Evolutionary conservation across 1,140 invertebrate genomes (phyloP), one percentile per base, ranked within the genome.

Genomic region (Homarus americanus): DNA sequence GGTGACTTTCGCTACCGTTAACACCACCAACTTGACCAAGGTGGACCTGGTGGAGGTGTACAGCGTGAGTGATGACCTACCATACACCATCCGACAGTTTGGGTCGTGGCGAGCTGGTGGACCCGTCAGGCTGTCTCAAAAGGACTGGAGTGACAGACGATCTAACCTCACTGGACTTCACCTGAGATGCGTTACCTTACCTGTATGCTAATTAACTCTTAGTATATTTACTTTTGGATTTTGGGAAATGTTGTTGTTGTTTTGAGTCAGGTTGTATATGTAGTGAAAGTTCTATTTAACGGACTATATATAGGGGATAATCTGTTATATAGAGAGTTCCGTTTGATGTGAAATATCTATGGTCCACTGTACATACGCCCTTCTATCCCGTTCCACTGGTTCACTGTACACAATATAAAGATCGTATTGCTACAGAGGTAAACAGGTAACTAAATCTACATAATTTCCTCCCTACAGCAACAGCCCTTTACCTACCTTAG

Each of bases 81-180:
- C 87, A 15, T 73, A 49, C 20, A 36, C 36, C 36, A 69, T 36
- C 63, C 66, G 44, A 28, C 36, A 9, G 28, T 34, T 89, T 32
- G 87, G 79, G 63, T 41, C 5, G 40, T 89, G 87, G 87, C 32
- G 12, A 5, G 63, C n/a, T 1, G n/a, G 20, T 0, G 38, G 41
- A 17, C 0, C 1, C 1, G 34, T 89, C 34, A 44, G 34, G 12
- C 20, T 82, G 28, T 40, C 69, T 20, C 53, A 49, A 44, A 69
- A 44, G 15, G 34, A 82, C 38, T 89, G 87, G 87, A 76, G 79
- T 32, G 79, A 89, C 40, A 89, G 87, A 38, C 58, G 87, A 1
- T 75, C 87, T 5, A 89, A 89, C 69, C 66, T 89, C 12, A 89
- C 87, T 0, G 87, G 87, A n/a, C 87, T 89, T 10, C 87, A 89